phyloP scores from a whole-genome alignment of 2,888 invertebrate genomes.

The Trypoxylon attenuatum region DNA sequence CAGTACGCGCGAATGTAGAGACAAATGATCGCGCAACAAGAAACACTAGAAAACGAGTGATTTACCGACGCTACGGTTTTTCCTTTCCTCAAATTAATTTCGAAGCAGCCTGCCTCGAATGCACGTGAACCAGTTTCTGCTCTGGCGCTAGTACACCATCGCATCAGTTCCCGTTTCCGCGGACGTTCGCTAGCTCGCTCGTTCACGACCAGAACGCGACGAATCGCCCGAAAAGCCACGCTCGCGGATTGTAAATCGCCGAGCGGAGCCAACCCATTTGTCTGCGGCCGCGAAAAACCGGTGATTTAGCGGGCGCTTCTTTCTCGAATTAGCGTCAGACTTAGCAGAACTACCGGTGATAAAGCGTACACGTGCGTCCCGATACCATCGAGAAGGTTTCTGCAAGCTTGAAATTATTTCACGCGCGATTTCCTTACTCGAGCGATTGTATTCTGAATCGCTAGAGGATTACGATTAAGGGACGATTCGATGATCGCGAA shows the following conservation, averaged over 20 bases:
- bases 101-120: neutral
- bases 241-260: constrained; percentile 17
- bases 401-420: no score
- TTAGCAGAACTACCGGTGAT: no score
- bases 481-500: constrained; percentile 31
- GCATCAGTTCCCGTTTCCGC: neutral
- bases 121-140: neutral
- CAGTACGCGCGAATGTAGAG: constrained; percentile 3
- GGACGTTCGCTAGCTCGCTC: no score
- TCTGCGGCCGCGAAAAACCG: neutral
- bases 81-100: constrained; percentile 8
- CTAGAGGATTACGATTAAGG: no score
- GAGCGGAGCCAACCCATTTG: constrained; percentile 9
- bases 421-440: neutral
- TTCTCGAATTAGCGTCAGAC: constrained; percentile 4
- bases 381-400: neutral
- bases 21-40: constrained; percentile 7
- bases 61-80: constrained; percentile 1
- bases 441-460: no score
- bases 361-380: neutral
- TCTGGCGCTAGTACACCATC: neutral
- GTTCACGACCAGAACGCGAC: neutral
- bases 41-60: constrained; percentile 10
- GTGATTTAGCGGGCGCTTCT: constrained; percentile 11
- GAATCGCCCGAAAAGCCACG: neutral